A percentile compares a stretch with the other conserved stretches of the same genome.
phyloP scores from a whole-genome alignment of 1,140 invertebrate species.

The Centruroides sculpturatus region DNA sequence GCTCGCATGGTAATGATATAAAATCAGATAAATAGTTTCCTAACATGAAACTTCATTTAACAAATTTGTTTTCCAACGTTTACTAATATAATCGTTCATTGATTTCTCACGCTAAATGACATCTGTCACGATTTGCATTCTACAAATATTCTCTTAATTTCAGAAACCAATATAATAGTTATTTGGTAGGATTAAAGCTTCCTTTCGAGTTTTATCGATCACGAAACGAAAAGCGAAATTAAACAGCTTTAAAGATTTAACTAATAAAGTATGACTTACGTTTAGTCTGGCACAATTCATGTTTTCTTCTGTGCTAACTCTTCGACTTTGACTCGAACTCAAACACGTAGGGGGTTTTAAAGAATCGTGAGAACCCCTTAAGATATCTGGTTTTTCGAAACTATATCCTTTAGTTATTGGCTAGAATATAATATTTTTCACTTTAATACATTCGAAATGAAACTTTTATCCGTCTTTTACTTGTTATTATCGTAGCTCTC shows the following conservation, averaged over 20 bases:
- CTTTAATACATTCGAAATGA: neutral
- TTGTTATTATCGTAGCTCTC: neutral
- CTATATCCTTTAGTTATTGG: neutral
- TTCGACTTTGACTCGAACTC: slow-evolving; percentile 28
- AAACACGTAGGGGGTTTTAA: slow-evolving; percentile 39
- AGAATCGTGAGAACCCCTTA: slow-evolving; percentile 58
- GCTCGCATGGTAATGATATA: neutral
- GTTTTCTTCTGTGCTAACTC: slow-evolving; percentile 17
- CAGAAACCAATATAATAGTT: slow-evolving; percentile 46
- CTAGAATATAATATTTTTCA: neutral
- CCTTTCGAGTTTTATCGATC: slow-evolving; percentile 34
- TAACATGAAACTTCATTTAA: slow-evolving; percentile 24
- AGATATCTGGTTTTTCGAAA: slow-evolving; percentile 55
- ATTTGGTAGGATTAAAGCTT: slow-evolving; percentile 39
- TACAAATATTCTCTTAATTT: slow-evolving; percentile 49
- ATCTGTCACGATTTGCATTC: no score
- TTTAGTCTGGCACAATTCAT: neutral
- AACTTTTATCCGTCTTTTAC: no score
- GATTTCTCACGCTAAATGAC: no score
- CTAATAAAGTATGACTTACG: neutral
- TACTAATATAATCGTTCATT: no score
- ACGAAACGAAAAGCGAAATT: neutral
- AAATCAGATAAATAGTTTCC: neutral
- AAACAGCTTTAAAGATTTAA: neutral
- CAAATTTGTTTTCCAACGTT: no score